These are phyloP conservation scores for Mongoloraphidia duomilia DNA, from an alignment of 2,888 invertebrate species.

Conservation along the genomic window DNA sequence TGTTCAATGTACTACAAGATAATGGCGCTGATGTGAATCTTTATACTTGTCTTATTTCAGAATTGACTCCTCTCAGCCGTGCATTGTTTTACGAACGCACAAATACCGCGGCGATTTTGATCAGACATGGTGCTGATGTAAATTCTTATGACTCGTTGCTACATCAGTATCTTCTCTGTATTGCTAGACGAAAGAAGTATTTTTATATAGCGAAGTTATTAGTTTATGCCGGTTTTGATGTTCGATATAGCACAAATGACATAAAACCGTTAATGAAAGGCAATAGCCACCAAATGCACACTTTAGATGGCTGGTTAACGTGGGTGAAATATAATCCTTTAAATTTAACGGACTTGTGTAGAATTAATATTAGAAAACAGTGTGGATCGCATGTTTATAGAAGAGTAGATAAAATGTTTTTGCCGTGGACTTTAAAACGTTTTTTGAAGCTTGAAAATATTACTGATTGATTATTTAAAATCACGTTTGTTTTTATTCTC, in stretches of 20 bases:
- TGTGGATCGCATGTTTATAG: constrained; percentile 25
- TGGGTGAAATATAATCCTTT: constrained; percentile 34
- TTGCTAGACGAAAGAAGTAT: constrained; percentile 33
- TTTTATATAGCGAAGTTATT: constrained; percentile 27
- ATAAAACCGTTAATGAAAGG: constrained; percentile 23
- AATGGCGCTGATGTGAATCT: constrained; percentile 26
- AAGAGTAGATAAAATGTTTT: constrained; percentile 33
- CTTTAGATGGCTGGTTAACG: constrained; percentile 30
- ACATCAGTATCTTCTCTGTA: constrained; percentile 39
- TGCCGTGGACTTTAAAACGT: constrained; percentile 39
- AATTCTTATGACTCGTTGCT: constrained; percentile 41
- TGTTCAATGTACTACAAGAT: constrained; percentile 34
- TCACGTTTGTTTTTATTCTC: no score
- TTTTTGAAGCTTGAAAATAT: constrained; percentile 42
- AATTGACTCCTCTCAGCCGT: constrained; percentile 27
- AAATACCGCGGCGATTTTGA: constrained; percentile 38
- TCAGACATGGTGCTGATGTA: constrained; percentile 48
- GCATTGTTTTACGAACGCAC: constrained; percentile 30
- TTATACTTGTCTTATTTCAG: constrained; percentile 16
- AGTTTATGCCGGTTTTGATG: constrained; percentile 29
- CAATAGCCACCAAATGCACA: constrained; percentile 16
- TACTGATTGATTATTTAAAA: constrained; percentile 6
- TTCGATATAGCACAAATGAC: constrained; percentile 25
- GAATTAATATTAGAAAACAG: constrained; percentile 37
- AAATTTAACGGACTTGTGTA: constrained; percentile 38